These are phyloP conservation scores for Tipula unca DNA, from an alignment of 2,888 invertebrate species.

Conservation along the genomic window DNA sequence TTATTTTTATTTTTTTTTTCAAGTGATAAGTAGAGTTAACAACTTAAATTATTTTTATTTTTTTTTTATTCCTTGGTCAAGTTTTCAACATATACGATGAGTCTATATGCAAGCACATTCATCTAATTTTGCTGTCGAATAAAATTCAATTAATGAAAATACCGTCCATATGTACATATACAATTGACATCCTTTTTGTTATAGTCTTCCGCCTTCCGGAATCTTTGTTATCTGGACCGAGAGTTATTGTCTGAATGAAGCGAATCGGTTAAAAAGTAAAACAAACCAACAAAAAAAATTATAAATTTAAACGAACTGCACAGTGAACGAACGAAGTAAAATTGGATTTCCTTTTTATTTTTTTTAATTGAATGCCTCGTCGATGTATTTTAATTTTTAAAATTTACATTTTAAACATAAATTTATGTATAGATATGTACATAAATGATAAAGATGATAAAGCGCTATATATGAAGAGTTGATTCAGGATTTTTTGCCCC, in stretches of 20 bases:
- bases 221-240: background rate
- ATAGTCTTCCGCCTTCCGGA: background rate
- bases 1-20: too few species aligned
- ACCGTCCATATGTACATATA: background rate
- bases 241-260: background rate
- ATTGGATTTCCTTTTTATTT: background rate
- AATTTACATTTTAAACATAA: background rate
- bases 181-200: too few species aligned
- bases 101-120: background rate
- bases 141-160: background rate
- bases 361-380: background rate
- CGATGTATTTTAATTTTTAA: background rate
- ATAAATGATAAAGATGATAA: background rate
- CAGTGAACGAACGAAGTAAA: background rate
- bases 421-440: background rate
- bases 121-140: background rate
- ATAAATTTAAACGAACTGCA: background rate
- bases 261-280: background rate
- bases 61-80: background rate
- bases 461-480: background rate
- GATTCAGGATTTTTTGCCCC: background rate
- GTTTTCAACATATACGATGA: background rate
- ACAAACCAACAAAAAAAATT: background rate
- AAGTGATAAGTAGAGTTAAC: too few species aligned
- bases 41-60: too few species aligned